These are phyloP conservation scores for Myrmophylax atrothorax DNA, from an alignment of 2,113 vertebrate species.

Conservation along the genomic window DNA sequence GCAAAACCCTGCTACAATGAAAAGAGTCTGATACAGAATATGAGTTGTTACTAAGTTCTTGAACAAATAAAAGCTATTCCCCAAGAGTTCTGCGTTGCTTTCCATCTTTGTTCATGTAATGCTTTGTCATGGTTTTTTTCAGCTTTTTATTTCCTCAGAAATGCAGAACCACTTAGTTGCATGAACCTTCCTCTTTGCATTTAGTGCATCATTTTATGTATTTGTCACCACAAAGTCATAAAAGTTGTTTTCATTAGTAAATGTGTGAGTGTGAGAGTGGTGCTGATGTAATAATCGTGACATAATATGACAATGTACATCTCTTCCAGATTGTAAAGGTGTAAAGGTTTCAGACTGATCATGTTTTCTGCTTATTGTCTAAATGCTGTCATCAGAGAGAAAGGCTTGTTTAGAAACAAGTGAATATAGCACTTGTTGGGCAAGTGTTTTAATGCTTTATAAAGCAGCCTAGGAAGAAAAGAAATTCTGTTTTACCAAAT, in stretches of 20 bases:
- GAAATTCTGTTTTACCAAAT: neutral
- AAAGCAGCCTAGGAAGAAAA: neutral
- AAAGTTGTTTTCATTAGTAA: neutral
- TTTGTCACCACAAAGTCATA: neutral
- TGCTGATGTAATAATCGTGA: neutral
- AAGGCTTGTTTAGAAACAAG: neutral
- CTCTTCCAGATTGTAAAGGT: neutral
- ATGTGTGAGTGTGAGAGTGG: neutral
- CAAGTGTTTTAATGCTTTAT: neutral
- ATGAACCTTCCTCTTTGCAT: neutral
- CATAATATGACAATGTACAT: neutral
- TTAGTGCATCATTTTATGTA: neutral
- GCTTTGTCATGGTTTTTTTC: neutral
- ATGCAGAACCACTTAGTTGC: neutral
- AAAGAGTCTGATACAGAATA: neutral
- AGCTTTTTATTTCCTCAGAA: neutral
- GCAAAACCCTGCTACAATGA: neutral
- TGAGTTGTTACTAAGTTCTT: neutral
- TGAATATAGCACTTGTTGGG: neutral
- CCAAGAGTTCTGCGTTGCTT: neutral
- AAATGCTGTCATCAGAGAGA: neutral
- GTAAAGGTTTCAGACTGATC: neutral
- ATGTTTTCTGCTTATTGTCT: neutral
- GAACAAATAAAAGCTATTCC: neutral
- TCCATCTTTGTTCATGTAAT: neutral